Evolutionary conservation across 2,888 invertebrate species (phyloP).

Genomic region (Melanchra persicariae): DNA sequence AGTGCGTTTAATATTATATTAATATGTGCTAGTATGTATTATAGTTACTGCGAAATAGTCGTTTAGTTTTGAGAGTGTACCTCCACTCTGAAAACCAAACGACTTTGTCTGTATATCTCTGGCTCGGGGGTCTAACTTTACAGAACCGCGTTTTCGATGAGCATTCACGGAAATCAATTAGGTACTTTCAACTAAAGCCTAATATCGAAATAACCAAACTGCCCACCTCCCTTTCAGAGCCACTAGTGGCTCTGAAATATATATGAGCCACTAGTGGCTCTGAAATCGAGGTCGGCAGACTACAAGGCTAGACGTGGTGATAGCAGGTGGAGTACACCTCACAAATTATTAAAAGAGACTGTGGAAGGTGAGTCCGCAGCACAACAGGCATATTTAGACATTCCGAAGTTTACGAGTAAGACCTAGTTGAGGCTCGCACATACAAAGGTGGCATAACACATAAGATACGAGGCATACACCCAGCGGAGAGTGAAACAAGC

Average conservation of each 20-base stretch:
- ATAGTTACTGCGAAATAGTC: background rate
- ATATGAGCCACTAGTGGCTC: no score
- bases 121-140: no score
- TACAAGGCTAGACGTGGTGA: background rate
- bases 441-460: background rate
- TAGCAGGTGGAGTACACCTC: background rate
- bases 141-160: background rate
- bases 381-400: background rate
- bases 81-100: no score
- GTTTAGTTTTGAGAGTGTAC: slow-evolving; percentile 3
- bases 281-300: no score
- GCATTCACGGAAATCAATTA: background rate
- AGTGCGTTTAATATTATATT: slow-evolving; percentile 15
- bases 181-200: background rate
- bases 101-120: background rate
- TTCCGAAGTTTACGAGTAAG: background rate
- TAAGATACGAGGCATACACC: fast-evolving
- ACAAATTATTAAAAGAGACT: background rate
- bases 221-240: background rate
- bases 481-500: background rate
- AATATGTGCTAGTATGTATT: background rate
- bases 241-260: no score
- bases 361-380: background rate
- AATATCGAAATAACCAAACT: background rate
- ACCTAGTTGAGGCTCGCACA: background rate